Conservation (phyloP, 2,888 invertebrate genomes). For the Carcina quercana region DNA sequence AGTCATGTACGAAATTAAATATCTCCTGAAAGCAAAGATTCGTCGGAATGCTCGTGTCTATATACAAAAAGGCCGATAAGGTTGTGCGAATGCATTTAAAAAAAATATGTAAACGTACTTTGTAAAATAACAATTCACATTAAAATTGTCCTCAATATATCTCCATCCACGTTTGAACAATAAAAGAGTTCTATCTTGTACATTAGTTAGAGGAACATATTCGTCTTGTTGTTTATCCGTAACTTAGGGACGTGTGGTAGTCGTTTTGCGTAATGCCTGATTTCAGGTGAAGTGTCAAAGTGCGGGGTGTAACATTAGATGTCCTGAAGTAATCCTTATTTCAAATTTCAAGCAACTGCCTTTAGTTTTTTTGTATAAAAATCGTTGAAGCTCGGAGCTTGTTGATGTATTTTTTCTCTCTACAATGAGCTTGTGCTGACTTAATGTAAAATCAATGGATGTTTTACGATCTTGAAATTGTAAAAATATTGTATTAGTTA, state of each 20-base stretch:
- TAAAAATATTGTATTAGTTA: too few species aligned
- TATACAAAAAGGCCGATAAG: conserved; percentile 53
- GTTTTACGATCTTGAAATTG: too few species aligned
- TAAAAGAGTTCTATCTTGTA: conserved; percentile 44
- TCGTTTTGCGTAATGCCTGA: conserved; percentile 32
- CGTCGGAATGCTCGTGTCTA: too few species aligned
- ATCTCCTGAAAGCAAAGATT: too few species aligned
- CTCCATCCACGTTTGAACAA: conserved; percentile 71
- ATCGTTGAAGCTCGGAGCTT: too few species aligned
- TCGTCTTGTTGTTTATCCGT: conserved; percentile 11
- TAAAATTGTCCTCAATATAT: conserved; percentile 56
- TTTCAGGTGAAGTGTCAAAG: conserved; percentile 41
- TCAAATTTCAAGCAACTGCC: too few species aligned
- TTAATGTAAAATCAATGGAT: too few species aligned
- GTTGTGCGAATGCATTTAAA: conserved; percentile 50
- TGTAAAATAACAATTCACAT: conserved; percentile 42
- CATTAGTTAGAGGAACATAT: conserved; percentile 26
- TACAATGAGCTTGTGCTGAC: too few species aligned
- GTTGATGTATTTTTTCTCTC: too few species aligned
- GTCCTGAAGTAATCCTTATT: too few species aligned
- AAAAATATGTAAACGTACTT: conserved; percentile 38
- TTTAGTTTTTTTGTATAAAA: too few species aligned
- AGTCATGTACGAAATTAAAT: too few species aligned
- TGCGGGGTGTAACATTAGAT: conserved; percentile 46
- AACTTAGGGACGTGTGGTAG: conserved; percentile 26